Conservation (phyloP, 2,888 invertebrate species). For the Drosophila greeni region DNA sequence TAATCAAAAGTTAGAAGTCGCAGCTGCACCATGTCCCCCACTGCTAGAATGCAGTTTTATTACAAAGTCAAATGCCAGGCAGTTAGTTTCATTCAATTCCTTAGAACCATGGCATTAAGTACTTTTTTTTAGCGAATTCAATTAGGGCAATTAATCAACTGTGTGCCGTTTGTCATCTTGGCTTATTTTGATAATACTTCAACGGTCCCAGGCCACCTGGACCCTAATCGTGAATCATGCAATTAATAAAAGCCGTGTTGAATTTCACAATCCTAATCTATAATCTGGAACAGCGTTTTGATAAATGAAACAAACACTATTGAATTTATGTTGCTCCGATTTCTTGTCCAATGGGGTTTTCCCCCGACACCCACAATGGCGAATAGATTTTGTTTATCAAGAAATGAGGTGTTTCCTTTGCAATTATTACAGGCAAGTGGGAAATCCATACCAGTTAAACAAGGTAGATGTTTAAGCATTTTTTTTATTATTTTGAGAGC, state of each 20-base stretch:
- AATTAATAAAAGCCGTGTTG: conserved; percentile 28
- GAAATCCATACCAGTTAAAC: conserved; percentile 4
- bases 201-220: conserved; percentile 14
- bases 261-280: conserved; percentile 39
- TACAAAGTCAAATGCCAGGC: not conserved
- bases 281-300: conserved; percentile 36
- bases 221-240: conserved; percentile 36
- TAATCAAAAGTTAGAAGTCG: not conserved
- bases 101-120: not conserved
- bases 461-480: not conserved
- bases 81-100: not conserved
- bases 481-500: too few relatives aligned
- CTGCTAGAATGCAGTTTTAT: not conserved
- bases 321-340: conserved; percentile 27
- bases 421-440: conserved; percentile 6
- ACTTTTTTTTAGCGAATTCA: conserved; percentile 4
- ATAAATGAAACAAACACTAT: conserved; percentile 28
- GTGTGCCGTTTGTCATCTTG: conserved; percentile 14
- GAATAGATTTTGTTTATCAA: conserved; percentile 20
- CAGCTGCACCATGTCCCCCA: not conserved
- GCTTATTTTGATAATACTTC: conserved; percentile 20
- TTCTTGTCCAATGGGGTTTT: conserved; percentile 6
- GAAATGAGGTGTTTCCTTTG: conserved; percentile 4
- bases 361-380: conserved; percentile 4
- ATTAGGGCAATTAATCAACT: conserved; percentile 6